Base-by-base conservation (phyloP, 2,888 invertebrate genomes). In the Apodemia hepburni region DNA sequence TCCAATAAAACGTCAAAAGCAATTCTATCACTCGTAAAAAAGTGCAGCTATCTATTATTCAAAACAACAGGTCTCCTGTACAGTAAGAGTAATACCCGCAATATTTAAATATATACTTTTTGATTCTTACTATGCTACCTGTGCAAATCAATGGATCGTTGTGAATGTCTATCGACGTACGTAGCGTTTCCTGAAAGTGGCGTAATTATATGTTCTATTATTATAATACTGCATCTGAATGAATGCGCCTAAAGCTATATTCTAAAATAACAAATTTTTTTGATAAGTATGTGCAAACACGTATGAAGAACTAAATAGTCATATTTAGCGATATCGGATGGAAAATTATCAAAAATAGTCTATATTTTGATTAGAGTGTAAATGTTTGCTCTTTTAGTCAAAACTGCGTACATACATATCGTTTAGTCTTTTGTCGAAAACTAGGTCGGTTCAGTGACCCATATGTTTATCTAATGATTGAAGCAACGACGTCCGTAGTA, bases 371-470 rank as follows among this genome's bases (percentile, higher is more conserved):
- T 68, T 66, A 63, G 58, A 59, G 64, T 61, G 80, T 77, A n/a
- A 72, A 70, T 73, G 71, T 72, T 73, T 75, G 75, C 42, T 42
- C 42, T 87, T 87, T 87, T 85, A 78, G 80, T 78, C 77, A 81
- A 86, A 84, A 78, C 79, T 82, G 75, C 81, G 80, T 82, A 81
- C 81, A 71, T 71, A 70, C 72, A 69, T 67, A 70, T 75, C 73
- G 81, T 54, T 27, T 45, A 45, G 45, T 45, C 22, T 51, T 51
- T 51, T 76, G 75, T 75, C 73, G 72, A 76, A 84, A 91, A 87
- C 86, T 91, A 75, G 91, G 91, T 89, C 90, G 87, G 91, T 90
- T 91, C 91, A 91, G 80, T 86, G 89, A 88, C 90, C 91, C 79
- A 90, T 89, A 86, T 91, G 91, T 91, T 91, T 91, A 89, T 90